Evolutionary conservation across 2,888 invertebrate species (phyloP), one percentile per base, ranked within the genome.

Genomic region (Hylaea fasciaria): DNA sequence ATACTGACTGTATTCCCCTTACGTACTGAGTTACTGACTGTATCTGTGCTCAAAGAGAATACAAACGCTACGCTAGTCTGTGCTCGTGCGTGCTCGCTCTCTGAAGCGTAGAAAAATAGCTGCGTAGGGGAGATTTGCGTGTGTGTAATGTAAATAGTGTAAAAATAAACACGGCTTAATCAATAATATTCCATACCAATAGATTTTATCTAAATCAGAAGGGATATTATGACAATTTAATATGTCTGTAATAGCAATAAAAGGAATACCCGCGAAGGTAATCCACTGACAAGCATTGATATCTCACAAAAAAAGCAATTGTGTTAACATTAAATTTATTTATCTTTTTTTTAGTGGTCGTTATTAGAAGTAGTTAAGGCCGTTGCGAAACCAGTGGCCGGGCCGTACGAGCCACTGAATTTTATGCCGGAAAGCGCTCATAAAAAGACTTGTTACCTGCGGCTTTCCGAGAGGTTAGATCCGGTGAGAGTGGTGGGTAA

Each of bases 321-420:
- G 3, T 13, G 1, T 3, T 7, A 7, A n/a, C 5, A 13, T 40
- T 37, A 40, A 40, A 14, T 8, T 40, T 22, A 41, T 46, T 10
- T 7, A 44, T n/a, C 71, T 17, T 32, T 11, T 53, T 82, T 79
- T n/a, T 70, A 84, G 84, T 77, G 70, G 69, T 58, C 32, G 4
- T 29, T 81, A 22, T 45, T 32, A 0, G 22, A 59, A 0, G 57
- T 78, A 1, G 53, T 75, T 0, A 77, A 74, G 48, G 4, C 57
- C 5, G 8, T 84, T 2, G 69, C 65, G 13, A 76, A 69, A 41
- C 17, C 57, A 0, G 74, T 86, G 2, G 66, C 48, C 0, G 84
- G 82, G 0, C 66, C 73, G 1, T 86, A 81, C 43, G 81, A 84
- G 53, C 73, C 76, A 0, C 50, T 87, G 0, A 81, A 79, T 56